Evolutionary conservation across 2,113 vertebrate genomes (phyloP).

Genomic region (Rafetus swinhoei): DNA sequence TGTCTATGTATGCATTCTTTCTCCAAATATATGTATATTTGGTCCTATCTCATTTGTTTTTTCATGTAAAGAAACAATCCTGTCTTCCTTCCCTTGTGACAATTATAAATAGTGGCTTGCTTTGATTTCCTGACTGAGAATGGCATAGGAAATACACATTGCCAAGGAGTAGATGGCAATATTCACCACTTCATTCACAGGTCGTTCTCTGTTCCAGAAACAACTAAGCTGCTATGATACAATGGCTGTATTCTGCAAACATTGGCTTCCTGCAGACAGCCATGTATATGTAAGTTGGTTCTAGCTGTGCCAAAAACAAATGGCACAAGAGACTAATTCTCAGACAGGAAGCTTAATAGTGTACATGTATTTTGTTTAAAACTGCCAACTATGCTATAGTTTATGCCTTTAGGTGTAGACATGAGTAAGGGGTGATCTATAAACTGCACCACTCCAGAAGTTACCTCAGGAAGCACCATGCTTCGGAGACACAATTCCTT

Average conservation of each 20-base stretch:
- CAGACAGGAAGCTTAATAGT: neutral
- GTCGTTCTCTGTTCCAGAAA: neutral
- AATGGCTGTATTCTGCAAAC: neutral
- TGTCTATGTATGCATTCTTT: conserved; percentile 47
- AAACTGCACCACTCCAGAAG: neutral
- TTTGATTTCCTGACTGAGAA: neutral
- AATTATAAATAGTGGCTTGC: neutral
- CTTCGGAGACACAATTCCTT: neutral
- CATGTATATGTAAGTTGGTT: neutral
- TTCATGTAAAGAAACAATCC: neutral
- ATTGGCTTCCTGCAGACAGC: neutral
- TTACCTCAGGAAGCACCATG: neutral
- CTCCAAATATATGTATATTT: neutral
- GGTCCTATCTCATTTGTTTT: neutral
- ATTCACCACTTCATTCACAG: neutral
- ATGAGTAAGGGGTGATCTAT: neutral
- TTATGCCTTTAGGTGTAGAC: neutral
- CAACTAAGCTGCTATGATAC: neutral
- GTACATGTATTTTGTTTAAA: neutral
- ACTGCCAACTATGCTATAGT: neutral
- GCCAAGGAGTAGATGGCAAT: neutral
- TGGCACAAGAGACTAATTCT: neutral
- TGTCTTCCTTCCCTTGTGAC: neutral
- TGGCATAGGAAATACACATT: neutral
- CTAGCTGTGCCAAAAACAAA: neutral